Percentiles rank a stretch among this genome's conserved stretches.
Conservation (phyloP, 2,797 vertebrate species). For the Spheniscus humboldti region DNA sequence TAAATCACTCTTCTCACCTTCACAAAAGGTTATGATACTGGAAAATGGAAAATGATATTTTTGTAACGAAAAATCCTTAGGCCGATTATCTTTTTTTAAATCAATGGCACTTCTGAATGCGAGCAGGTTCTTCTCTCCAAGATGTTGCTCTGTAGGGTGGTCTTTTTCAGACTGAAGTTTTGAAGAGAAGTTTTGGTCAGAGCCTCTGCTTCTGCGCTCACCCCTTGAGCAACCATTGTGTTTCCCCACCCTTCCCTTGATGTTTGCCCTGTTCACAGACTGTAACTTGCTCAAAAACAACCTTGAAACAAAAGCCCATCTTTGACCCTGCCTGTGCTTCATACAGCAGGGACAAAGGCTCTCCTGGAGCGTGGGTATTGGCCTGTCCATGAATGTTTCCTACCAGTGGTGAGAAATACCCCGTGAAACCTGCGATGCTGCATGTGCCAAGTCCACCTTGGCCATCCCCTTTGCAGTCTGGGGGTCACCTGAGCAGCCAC, state of each 20-base stretch:
- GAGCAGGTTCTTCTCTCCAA: not conserved
- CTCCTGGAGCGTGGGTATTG: not conserved
- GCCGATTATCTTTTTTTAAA: not conserved
- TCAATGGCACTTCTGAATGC: not conserved
- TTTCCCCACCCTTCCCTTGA: not conserved
- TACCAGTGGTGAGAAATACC: rapidly evolving
- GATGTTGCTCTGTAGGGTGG: not conserved
- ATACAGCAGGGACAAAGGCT: rapidly evolving
- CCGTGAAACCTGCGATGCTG: not conserved
- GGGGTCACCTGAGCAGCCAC: rapidly evolving
- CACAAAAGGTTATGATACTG: not conserved
- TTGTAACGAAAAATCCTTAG: not conserved
- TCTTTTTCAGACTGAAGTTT: not conserved
- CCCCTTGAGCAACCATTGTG: not conserved
- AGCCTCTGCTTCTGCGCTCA: not conserved
- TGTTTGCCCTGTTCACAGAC: rapidly evolving
- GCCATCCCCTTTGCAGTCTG: rapidly evolving
- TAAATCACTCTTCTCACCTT: not conserved
- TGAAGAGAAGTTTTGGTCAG: not conserved
- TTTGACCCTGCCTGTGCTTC: not conserved
- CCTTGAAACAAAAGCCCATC: no score
- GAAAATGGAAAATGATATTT: not conserved
- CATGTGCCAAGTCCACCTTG: rapidly evolving
- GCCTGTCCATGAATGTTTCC: rapidly evolving
- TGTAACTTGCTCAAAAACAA: not conserved